Percentiles rank a stretch among this genome's conserved stretches.
Evolutionary conservation across 2,888 invertebrate genomes (phyloP).

Genomic region (Agrilus biguttatus): DNA sequence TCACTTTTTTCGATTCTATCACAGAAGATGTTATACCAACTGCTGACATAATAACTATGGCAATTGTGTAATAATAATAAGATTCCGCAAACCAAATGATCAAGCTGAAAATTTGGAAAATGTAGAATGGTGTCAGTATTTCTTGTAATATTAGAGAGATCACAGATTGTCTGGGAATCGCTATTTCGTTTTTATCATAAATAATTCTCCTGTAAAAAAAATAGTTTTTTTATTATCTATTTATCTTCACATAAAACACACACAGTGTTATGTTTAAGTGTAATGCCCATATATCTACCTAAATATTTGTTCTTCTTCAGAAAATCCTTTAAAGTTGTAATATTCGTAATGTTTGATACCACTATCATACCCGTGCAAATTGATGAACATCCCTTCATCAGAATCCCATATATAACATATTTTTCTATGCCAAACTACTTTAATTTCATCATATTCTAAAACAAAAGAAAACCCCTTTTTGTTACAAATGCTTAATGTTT

Average conservation of each 20-base stretch:
- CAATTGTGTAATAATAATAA: conserved; percentile 78
- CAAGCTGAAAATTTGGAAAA: conserved; percentile 87
- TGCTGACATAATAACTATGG: conserved; percentile 71
- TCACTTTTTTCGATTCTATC: conserved; percentile 69
- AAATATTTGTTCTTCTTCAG: conserved; percentile 41
- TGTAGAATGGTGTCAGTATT: conserved; percentile 89
- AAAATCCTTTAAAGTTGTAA: conserved; percentile 45
- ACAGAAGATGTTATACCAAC: conserved; percentile 72
- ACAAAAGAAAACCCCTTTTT: not conserved
- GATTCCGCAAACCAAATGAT: conserved; percentile 77
- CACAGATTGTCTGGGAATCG: conserved; percentile 62
- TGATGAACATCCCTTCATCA: conserved; percentile 47
- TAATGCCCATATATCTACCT: conserved; percentile 33
- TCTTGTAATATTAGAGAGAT: conserved; percentile 61
- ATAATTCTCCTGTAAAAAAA: conserved; percentile 49
- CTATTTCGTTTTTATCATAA: conserved; percentile 73
- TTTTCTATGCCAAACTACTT: conserved; percentile 69
- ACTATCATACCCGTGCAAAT: conserved; percentile 59
- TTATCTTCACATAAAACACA: too few species aligned
- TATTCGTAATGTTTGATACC: conserved; percentile 47
- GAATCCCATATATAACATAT: conserved; percentile 71
- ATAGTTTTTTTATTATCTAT: too few species aligned
- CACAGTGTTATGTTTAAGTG: not conserved
- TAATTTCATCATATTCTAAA: conserved; percentile 28
- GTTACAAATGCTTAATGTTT: not conserved